Conservation (phyloP, 2,888 invertebrate species). For the Toxonevra muliebris region DNA sequence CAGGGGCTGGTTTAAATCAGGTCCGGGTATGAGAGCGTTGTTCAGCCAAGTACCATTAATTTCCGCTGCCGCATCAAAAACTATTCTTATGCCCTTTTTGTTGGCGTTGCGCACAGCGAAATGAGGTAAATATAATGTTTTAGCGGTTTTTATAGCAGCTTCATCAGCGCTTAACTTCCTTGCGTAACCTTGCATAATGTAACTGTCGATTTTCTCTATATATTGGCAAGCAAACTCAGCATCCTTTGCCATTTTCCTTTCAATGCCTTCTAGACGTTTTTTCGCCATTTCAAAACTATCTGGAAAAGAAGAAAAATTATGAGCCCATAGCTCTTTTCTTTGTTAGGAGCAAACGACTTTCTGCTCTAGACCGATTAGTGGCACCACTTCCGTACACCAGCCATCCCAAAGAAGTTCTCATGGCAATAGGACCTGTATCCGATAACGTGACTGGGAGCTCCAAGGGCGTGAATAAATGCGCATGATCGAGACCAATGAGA, state of each 20-base stretch:
- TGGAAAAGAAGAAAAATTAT: background rate
- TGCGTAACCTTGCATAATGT: background rate
- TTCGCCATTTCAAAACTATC: too few relatives aligned
- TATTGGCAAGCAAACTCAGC: background rate
- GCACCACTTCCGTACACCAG: too few relatives aligned
- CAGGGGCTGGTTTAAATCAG: constrained; percentile 10
- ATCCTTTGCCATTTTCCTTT: constrained; percentile 1
- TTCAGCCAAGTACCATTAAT: constrained; percentile 8
- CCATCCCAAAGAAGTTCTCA: too few relatives aligned
- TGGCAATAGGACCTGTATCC: too few relatives aligned
- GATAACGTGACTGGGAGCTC: too few relatives aligned
- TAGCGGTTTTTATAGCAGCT: too few relatives aligned
- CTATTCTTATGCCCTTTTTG: constrained; percentile 29
- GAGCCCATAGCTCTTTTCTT: background rate
- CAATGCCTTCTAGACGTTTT: background rate
- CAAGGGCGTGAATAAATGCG: too few relatives aligned
- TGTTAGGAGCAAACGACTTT: too few relatives aligned
- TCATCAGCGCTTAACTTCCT: background rate
- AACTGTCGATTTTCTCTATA: background rate
- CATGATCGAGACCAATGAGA: too few relatives aligned
- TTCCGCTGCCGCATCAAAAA: constrained; percentile 25
- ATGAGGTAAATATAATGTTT: too few relatives aligned
- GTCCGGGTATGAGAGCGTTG: constrained; percentile 13
- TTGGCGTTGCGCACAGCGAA: too few relatives aligned
- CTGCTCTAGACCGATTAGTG: too few relatives aligned